Evolutionary conservation across 2,888 invertebrate species (phyloP), one percentile per base, ranked within the genome.

Genomic region (Peribatodes rhomboidaria): DNA sequence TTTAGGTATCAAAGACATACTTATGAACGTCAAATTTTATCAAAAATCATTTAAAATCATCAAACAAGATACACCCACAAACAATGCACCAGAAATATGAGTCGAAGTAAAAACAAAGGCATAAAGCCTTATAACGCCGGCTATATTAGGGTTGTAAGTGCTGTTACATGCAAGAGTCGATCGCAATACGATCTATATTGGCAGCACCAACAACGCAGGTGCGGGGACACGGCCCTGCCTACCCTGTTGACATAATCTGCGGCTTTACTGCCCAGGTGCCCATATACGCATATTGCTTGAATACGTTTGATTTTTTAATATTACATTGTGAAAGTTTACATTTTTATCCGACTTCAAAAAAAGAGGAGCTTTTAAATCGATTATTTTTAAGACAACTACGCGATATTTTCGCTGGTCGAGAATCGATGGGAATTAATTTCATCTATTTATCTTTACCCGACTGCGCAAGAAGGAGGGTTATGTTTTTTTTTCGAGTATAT

Each of bases 251-350:
- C 20, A 68, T 68, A 67, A 66, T 65, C 66, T 53, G 59, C 54
- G 50, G 61, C 67, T 69, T 69, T 73, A 71, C 70, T 56, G 67
- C 55, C 47, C 57, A 59, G 69, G 61, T 49, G 60, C 57, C 52
- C 60, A 54, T 64, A 61, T 61, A 67, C 64, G 62, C 57, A 67
- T 72, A 68, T 68, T 69, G 65, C 67, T 47, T 55, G 64, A 60
- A 60, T 47, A 41, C 50, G 31, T 47, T 65, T 49, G 49, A 55
- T 61, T 59, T 50, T 49, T 44, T 27, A 27, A 41, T 31, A 57
- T 53, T 13, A 2, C 44, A 35, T 13, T 55, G 42, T 47, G 20
- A 20, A 18, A 35, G 13, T n/a, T 50, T 49, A 31, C 27, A 11
- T 18, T 27, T 22, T 3, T 27, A 35, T 3, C 10, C 11, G 10